These are phyloP conservation scores for Helicoverpa assulta DNA, from an alignment of 2,888 invertebrate genomes.

Conservation along the genomic window DNA sequence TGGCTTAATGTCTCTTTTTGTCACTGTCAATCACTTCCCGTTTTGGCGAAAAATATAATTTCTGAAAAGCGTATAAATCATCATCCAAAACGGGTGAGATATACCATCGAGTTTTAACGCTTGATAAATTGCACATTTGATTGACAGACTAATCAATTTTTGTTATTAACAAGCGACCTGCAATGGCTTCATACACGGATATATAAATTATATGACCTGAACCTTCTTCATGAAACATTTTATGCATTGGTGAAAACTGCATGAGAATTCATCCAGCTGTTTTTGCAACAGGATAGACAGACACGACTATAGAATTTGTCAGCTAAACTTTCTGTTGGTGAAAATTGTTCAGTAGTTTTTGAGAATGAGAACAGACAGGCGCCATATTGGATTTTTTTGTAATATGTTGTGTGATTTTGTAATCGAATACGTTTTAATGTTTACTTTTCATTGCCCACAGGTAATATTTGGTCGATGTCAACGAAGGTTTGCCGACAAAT, in stretches of 20 bases:
- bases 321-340: no score
- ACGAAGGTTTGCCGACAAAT: constrained; percentile 40
- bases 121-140: constrained; percentile 55
- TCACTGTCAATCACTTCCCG: constrained; percentile 13
- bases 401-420: background rate
- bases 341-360: no score
- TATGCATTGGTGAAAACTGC: no score
- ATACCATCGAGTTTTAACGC: constrained; percentile 31
- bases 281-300: no score
- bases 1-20: constrained; percentile 23
- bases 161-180: constrained; percentile 15
- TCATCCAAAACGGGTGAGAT: constrained; percentile 7
- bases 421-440: constrained; percentile 31
- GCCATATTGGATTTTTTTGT: no score
- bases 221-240: no score
- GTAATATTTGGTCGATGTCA: constrained; percentile 61
- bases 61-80: constrained; percentile 36
- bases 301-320: no score
- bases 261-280: no score
- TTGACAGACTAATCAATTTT: constrained; percentile 62
- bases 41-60: constrained; percentile 32
- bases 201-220: no score
- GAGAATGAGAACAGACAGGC: no score
- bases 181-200: no score
- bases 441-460: constrained; percentile 67